Evolutionary conservation across 2,888 invertebrate genomes (phyloP).

Genomic region (Tuberolachnus salignus): DNA sequence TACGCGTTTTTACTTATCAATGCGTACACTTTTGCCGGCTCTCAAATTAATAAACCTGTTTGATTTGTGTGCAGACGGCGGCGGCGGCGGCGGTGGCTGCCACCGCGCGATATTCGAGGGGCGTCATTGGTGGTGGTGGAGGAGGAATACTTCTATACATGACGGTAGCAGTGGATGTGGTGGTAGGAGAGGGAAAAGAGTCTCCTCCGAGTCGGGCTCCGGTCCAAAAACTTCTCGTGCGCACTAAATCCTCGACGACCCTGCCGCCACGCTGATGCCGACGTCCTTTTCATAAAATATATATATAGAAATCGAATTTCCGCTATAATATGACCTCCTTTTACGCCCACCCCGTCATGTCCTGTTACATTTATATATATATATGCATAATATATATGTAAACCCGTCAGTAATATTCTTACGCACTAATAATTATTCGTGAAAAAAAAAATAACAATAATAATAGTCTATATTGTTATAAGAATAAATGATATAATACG

Average conservation of each 20-base stretch:
- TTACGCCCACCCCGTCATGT: background rate
- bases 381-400: no score
- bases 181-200: conserved; percentile 1
- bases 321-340: conserved; percentile 42
- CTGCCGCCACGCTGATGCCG: background rate
- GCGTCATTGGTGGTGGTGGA: background rate
- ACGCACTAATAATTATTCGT: conserved; percentile 22
- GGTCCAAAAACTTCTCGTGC: conserved; percentile 45
- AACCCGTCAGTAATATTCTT: background rate
- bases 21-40: background rate
- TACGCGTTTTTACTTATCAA: no score
- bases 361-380: no score
- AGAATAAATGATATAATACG: background rate
- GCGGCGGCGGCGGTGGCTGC: background rate
- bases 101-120: background rate
- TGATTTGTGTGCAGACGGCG: conserved; percentile 32
- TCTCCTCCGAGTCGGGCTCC: conserved; percentile 47
- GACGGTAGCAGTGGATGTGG: background rate
- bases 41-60: conserved; percentile 43
- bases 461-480: background rate
- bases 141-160: background rate
- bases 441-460: conserved; percentile 16
- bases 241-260: conserved; percentile 29
- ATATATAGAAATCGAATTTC: conserved; percentile 37
- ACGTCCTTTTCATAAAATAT: conserved; percentile 34